These are phyloP conservation scores for Chouioia cunea DNA, from an alignment of 2,888 invertebrate genomes.

Conservation along the genomic window DNA sequence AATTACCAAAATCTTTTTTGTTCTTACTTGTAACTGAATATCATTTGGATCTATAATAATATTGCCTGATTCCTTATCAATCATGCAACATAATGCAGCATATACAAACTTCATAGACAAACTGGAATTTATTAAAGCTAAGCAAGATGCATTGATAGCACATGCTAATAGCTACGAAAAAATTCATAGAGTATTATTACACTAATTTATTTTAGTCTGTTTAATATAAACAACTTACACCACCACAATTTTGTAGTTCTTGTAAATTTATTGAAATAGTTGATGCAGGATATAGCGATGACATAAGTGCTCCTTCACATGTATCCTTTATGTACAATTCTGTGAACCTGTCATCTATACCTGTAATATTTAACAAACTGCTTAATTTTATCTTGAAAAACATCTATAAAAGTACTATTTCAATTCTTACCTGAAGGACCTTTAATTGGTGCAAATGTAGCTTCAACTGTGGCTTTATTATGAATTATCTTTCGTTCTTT, in stretches of 20 bases:
- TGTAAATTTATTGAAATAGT: conserved; percentile 84
- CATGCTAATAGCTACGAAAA: conserved; percentile 79
- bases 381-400: conserved; percentile 18
- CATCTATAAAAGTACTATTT: conserved; percentile 23
- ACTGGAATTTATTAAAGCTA: conserved; percentile 86
- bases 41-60: conserved; percentile 76
- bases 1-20: conserved; percentile 34
- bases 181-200: conserved; percentile 11
- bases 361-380: conserved; percentile 59
- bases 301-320: conserved; percentile 80
- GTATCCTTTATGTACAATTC: conserved; percentile 83
- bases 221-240: conserved; percentile 71
- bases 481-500: conserved; percentile 81
- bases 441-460: conserved; percentile 76
- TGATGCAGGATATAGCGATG: conserved; percentile 83
- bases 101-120: conserved; percentile 86
- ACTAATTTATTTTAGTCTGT: background rate
- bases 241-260: conserved; percentile 87
- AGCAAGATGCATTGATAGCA: conserved; percentile 84
- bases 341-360: conserved; percentile 77
- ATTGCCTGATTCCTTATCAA: conserved; percentile 73
- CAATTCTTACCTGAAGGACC: conserved; percentile 75
- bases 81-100: conserved; percentile 82
- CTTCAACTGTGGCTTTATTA: conserved; percentile 85
- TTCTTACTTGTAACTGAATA: conserved; percentile 67